These are phyloP conservation scores for Agriopis marginaria DNA, from an alignment of 2,888 invertebrate species.

Conservation along the genomic window DNA sequence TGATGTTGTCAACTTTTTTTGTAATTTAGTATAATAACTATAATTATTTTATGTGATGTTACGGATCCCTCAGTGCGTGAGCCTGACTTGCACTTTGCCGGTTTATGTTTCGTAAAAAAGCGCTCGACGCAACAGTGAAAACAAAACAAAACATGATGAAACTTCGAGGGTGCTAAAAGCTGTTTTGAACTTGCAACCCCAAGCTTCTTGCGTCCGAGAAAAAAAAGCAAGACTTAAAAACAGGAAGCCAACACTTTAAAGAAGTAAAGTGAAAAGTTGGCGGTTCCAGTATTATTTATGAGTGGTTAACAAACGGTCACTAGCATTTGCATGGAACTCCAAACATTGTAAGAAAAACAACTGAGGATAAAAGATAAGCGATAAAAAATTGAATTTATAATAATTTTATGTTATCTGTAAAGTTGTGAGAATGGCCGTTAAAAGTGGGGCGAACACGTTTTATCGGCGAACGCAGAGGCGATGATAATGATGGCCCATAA, in stretches of 20 bases:
- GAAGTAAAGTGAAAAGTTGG: slow-evolving; percentile 83
- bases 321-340: neutral
- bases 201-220: slow-evolving; percentile 70
- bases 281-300: slow-evolving; percentile 76
- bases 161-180: slow-evolving; percentile 75
- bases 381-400: slow-evolving; percentile 67
- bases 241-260: slow-evolving; percentile 82
- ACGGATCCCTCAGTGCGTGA: no score
- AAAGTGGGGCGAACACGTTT: slow-evolving; percentile 81
- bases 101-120: neutral
- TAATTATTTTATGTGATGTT: no score
- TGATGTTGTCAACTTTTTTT: no score
- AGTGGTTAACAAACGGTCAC: slow-evolving; percentile 68
- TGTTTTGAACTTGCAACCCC: slow-evolving; percentile 79
- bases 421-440: slow-evolving; percentile 73
- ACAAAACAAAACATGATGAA: slow-evolving; percentile 37
- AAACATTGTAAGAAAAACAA: slow-evolving; percentile 22
- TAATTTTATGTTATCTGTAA: slow-evolving; percentile 75
- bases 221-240: slow-evolving; percentile 78
- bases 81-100: no score
- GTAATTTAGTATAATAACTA: no score
- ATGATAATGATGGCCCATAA: slow-evolving; percentile 84
- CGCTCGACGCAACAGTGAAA: slow-evolving; percentile 21
- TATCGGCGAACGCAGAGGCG: slow-evolving; percentile 79
- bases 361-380: slow-evolving; percentile 1